phyloP scores from a whole-genome alignment of 2,888 invertebrate genomes.

The Acrocyrtus sp. region DNA sequence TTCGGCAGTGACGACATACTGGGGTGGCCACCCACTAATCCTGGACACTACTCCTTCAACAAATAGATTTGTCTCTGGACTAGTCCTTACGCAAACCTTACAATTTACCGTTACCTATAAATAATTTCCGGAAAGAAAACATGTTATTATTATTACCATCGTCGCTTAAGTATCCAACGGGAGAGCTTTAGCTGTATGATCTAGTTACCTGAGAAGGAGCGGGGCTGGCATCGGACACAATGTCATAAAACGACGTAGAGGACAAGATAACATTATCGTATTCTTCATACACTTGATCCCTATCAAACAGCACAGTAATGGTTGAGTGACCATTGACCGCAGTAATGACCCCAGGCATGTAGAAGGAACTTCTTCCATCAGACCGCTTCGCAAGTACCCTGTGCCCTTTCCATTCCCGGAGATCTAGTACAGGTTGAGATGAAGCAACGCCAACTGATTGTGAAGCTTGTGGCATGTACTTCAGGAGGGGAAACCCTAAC shows the following conservation, averaged over 20 bases:
- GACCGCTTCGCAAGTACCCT: constrained; percentile 89
- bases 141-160: neutral
- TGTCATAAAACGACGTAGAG: constrained; percentile 72
- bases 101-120: constrained; percentile 78
- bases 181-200: neutral
- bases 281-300: constrained; percentile 56
- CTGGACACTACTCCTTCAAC: constrained; percentile 84
- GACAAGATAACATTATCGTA: constrained; percentile 60
- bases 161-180: neutral
- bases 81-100: constrained; percentile 76
- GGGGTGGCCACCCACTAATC: constrained; percentile 74
- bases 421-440: constrained; percentile 71
- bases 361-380: constrained; percentile 70
- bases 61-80: constrained; percentile 77
- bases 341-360: constrained; percentile 89
- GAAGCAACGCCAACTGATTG: constrained; percentile 27
- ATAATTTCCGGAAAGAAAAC: constrained; percentile 7
- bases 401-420: constrained; percentile 94
- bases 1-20: constrained; percentile 70
- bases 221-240: constrained; percentile 94
- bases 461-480: constrained; percentile 31
- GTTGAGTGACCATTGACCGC: constrained; percentile 61
- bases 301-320: constrained; percentile 62
- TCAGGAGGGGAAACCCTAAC: constrained; percentile 19
- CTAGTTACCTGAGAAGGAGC: constrained; percentile 62